Evolutionary conservation across 2,888 invertebrate genomes (phyloP), one percentile per base, ranked within the genome.

Genomic region (Phyllotreta striolata): DNA sequence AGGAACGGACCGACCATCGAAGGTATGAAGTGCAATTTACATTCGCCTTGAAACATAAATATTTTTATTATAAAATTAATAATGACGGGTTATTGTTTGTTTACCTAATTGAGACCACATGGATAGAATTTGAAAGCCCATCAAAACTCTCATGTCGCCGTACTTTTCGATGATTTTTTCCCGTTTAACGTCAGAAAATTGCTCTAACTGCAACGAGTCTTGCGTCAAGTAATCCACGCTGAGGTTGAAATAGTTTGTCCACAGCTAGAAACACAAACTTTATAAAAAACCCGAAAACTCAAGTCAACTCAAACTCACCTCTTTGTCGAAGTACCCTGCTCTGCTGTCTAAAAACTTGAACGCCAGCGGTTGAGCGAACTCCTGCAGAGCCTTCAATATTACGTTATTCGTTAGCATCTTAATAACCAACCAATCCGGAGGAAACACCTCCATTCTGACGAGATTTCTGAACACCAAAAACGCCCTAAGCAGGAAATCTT

Each of bases 1-100:
- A 98, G 85, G 73, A 97, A 92, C 0, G 95, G 96, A 0, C 96
- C 96, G 6, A 97, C 95, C 87, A 97, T 93, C 0, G 91, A 91
- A 0, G 96, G 95, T 69, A 97, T 92, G 73, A 97, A 92, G 78
- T 93, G 90, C 1, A 94, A 84, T 78, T 96, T 96, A 44, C 93
- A 90, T 57, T 92, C 90, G 9, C 91, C 91, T 91, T 77, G 39
- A 72, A 74, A 66, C 2, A 58, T 10, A 24, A 38, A 54, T n/a
- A 44, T 8, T 44, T 44, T 44, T 43, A 43, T 13, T 63, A 35
- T 14, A 47, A 49, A 12, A 34, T 46, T 64, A 60, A 54, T 62
- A 13, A 56, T 49, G 24, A 41, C 6, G 34, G 24, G 24, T 24
- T 24, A 55, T 55, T 39, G 40, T 7, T 24, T 1, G 43, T 72